These are phyloP conservation scores for Poeciliopsis paucimaculata DNA, from an alignment of 2,797 vertebrate species.

Conservation along the genomic window DNA sequence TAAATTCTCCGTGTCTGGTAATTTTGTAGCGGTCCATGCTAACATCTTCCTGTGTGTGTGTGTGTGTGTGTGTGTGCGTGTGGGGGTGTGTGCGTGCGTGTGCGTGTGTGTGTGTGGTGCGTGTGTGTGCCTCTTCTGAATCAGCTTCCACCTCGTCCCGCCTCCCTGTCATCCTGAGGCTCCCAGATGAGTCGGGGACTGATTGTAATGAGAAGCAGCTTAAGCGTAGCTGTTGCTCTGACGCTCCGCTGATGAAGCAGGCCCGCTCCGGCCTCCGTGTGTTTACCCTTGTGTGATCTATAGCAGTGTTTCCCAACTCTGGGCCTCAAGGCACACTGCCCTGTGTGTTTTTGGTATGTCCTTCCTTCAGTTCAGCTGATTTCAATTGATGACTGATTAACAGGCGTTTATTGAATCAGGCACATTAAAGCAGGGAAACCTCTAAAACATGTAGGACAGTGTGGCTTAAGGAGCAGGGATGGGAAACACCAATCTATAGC, in stretches of 20 bases:
- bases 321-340: too few species aligned
- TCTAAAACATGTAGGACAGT: too few species aligned
- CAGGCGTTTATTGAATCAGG: too few species aligned
- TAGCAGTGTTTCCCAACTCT: constrained; percentile 9
- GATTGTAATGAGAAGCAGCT: constrained; percentile 74
- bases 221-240: constrained; percentile 68
- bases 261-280: constrained; percentile 54
- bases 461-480: too few species aligned
- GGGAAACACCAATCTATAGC: constrained; percentile 42
- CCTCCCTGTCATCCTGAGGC: constrained; percentile 32
- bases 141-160: constrained; percentile 31
- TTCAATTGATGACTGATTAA: too few species aligned
- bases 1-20: constrained; percentile 11
- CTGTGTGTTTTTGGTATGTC: too few species aligned
- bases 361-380: too few species aligned
- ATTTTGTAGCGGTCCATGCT: constrained; percentile 3
- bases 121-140: constrained; percentile 44
- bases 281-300: constrained; percentile 67
- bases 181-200: constrained; percentile 55
- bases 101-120: background rate
- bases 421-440: too few species aligned
- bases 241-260: constrained; percentile 69
- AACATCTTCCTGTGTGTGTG: constrained; percentile 13
- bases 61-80: background rate
- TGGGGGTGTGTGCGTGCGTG: constrained; percentile 21